These are phyloP conservation scores for Fragum whitleyi DNA, from an alignment of 2,888 invertebrate genomes.

Conservation along the genomic window DNA sequence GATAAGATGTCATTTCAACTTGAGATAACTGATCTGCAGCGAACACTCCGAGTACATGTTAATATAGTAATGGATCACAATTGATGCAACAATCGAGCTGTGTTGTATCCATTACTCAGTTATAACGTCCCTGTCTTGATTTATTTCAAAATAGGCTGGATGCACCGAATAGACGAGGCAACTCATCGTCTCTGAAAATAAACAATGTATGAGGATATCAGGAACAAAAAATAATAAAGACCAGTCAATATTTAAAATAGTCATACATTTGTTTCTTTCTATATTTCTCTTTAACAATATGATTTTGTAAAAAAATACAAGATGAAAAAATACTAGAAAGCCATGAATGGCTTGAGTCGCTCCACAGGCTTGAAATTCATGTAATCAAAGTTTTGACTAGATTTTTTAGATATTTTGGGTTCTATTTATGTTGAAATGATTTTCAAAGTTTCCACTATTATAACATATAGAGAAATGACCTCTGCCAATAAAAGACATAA, in stretches of 20 bases:
- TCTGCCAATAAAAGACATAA: too few species aligned
- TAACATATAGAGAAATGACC: too few species aligned
- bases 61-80: conserved; percentile 21
- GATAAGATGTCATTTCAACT: background rate
- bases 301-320: background rate
- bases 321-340: background rate
- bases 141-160: conserved; percentile 33
- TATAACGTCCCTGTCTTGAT: conserved; percentile 26
- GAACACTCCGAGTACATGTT: conserved; percentile 20
- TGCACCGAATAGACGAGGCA: conserved; percentile 31
- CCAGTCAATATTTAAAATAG: background rate
- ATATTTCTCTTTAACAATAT: background rate
- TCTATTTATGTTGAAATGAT: too few species aligned
- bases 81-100: conserved; percentile 27
- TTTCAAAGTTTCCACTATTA: too few species aligned
- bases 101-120: conserved; percentile 31
- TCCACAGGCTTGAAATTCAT: too few species aligned
- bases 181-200: conserved; percentile 20
- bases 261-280: background rate
- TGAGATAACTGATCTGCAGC: conserved; percentile 39
- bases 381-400: too few species aligned
- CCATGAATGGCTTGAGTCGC: too few species aligned
- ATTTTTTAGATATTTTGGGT: too few species aligned
- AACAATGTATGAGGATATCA: background rate
- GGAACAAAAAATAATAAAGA: background rate